Conservation (phyloP, 2,888 invertebrate genomes). For the Drosophila sordidapex region DNA sequence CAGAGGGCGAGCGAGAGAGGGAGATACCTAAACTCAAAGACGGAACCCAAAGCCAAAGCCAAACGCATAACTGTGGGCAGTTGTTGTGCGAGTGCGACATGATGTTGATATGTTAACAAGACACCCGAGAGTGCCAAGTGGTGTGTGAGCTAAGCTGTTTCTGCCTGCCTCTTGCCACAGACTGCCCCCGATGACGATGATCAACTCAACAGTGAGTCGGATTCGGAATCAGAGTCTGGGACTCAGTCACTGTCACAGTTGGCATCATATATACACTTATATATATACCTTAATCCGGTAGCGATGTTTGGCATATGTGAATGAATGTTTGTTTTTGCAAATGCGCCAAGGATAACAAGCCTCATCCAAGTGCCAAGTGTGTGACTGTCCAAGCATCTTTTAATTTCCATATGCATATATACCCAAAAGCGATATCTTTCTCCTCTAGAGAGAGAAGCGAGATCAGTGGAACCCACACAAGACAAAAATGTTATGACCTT, state of each 20-base stretch:
- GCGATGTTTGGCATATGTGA: constrained; percentile 76
- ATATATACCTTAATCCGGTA: constrained; percentile 68
- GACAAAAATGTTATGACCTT: constrained; percentile 50
- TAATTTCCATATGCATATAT: constrained; percentile 48
- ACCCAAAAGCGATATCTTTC: constrained; percentile 7
- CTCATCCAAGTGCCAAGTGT: constrained; percentile 36
- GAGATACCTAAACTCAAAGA: constrained; percentile 40
- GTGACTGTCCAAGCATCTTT: constrained; percentile 30
- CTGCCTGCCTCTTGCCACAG: neutral
- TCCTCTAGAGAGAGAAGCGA: neutral
- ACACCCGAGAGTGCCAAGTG: constrained; percentile 81
- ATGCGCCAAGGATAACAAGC: constrained; percentile 72
- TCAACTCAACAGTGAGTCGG: constrained; percentile 43
- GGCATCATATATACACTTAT: constrained; percentile 58
- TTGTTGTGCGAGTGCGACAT: constrained; percentile 75
- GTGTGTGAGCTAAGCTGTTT: constrained; percentile 55
- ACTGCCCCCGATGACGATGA: constrained; percentile 12
- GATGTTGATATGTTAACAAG: constrained; percentile 82
- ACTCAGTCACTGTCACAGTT: constrained; percentile 70
- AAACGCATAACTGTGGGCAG: constrained; percentile 46
- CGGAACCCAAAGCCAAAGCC: constrained; percentile 12
- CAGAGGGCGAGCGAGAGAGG: constrained; percentile 2
- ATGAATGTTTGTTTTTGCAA: constrained; percentile 77
- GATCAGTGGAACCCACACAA: constrained; percentile 32
- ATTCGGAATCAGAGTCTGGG: constrained; percentile 27